Base-by-base conservation (phyloP, 2,888 invertebrate genomes). In the Eristalis pertinax region DNA sequence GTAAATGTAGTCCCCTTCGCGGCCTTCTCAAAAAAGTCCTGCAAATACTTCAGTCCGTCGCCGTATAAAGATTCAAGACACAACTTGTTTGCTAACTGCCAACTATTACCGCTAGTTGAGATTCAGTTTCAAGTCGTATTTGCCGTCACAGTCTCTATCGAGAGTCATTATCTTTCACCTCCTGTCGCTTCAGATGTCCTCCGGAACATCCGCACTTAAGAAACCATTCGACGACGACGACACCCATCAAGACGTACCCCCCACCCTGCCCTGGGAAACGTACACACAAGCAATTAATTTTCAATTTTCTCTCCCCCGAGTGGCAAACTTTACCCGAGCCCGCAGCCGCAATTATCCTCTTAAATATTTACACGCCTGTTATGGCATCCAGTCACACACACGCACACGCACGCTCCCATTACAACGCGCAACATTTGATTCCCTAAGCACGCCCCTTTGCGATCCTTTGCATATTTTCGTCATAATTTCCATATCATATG, bases 271-370 rank as follows among this genome's bases (percentile, higher is more conserved):
- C 68, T n/a, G 60, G 43, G 65, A 13, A 70, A 70, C 65, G 60
- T 70, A 86, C 78, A 74, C 74, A 78, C n/a, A 78, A 78, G 86
- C 86, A 82, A 86, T 86, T 86, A 86, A 86, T 86, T 86, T 86
- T 86, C 86, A 86, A 86, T 86, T 86, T 82, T 78, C 82, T 62
- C 75, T 67, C 79, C 67, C 29, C 24, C 69, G 41, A 35, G 41
- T 11, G 56, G 15, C 32, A 26, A 78, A 69, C 73, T 79, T 75
- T 77, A 64, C 29, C 69, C 43, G 41, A 43, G 35, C 58, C 73
- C 72, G 77, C 76, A 63, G 22, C 85, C 22, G 78, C 82, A 86
- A 86, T 86, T 83, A 86, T 86, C 86, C 82, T 86, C 82, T 86
- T 78, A 86, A 78, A 86, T 86, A 86, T 86, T 86, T 86, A 86